phyloP scores from a whole-genome alignment of 2,113 vertebrate species.

The Petromus typicus region DNA sequence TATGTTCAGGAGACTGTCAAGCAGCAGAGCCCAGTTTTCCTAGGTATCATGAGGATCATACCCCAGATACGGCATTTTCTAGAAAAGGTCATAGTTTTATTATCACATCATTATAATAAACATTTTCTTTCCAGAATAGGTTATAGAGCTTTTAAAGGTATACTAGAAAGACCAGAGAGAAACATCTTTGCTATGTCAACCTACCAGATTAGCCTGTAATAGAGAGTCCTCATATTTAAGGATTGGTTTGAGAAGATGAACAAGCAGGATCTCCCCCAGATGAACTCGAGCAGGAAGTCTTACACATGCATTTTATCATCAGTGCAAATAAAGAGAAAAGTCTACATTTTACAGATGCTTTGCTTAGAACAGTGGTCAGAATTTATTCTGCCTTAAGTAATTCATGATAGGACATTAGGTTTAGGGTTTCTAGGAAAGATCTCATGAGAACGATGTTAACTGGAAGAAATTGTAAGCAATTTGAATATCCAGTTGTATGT shows the following conservation, averaged over 20 bases:
- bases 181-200: neutral
- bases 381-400: conserved; percentile 4
- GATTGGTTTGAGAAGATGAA: neutral
- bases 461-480: neutral
- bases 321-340: neutral
- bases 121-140: neutral
- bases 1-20: neutral
- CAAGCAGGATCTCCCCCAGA: neutral
- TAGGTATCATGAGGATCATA: neutral
- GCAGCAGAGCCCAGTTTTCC: neutral
- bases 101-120: neutral
- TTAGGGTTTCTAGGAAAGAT: neutral
- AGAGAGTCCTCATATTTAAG: neutral
- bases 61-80: neutral
- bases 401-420: neutral
- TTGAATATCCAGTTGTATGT: neutral
- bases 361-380: neutral
- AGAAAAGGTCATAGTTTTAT: neutral
- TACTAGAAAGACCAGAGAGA: neutral
- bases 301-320: neutral
- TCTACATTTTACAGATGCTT: neutral
- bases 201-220: neutral
- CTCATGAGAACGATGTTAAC: neutral
- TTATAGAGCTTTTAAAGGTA: neutral
- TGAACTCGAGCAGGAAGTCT: neutral